Percentiles rank a stretch among this genome's conserved stretches.
Conservation (phyloP, 2,113 vertebrate genomes). For the human (Homo sapiens) region GRCh38 chrX:19514501-19515000, state of each 20-base stretch:
- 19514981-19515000: conserved; percentile 91
- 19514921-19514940: conserved; percentile 92
- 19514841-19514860: accelerated
- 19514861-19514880: neutral
- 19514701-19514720: no score
- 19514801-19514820: no score
- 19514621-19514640: no score
- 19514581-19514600: no score
- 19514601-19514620: no score
- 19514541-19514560: neutral
- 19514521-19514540: no score
- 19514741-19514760: no score
- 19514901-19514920: conserved; percentile 95
- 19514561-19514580: no score
- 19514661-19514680: neutral
- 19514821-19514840: accelerated
- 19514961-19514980: conserved; percentile 89
- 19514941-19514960: conserved; percentile 93
- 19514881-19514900: conserved; percentile 76
- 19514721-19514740: no score
- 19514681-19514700: neutral
- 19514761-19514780: no score
- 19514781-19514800: no score
- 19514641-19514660: no score
- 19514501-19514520: accelerated